phyloP scores from a whole-genome alignment of 1,140 invertebrate genomes.

The Dysdera silvatica region DNA sequence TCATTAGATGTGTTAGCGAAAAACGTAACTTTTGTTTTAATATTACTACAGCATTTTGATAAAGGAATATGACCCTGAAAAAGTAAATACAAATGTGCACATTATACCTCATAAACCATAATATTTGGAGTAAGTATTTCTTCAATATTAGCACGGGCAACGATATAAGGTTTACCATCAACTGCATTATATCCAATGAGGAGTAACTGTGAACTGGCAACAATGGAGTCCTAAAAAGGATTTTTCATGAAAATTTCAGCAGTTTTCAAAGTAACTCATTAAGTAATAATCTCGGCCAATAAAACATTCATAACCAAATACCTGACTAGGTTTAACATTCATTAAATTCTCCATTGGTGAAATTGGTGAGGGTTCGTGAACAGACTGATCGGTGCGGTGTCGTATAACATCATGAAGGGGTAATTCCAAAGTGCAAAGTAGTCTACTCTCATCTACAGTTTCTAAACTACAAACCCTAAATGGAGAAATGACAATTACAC shows the following conservation, averaged over 20 bases:
- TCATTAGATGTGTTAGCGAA: too few relatives aligned
- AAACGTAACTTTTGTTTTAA: too few relatives aligned
- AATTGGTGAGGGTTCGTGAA: constrained; percentile 4
- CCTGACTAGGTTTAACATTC: too few relatives aligned
- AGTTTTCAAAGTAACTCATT: too few relatives aligned
- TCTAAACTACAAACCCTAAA: constrained; percentile 28
- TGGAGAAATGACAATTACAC: background rate
- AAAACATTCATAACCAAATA: too few relatives aligned
- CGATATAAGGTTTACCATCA: constrained; percentile 27
- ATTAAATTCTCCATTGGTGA: background rate
- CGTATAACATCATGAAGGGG: constrained; percentile 25
- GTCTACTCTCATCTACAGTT: constrained; percentile 27
- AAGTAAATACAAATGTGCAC: background rate
- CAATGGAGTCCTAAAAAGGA: constrained; percentile 17
- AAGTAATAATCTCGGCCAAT: too few relatives aligned
- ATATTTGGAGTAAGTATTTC: constrained; percentile 31
- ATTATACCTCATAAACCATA: constrained; percentile 28
- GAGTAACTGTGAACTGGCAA: constrained; percentile 22
- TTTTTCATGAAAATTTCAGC: background rate
- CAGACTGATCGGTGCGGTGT: constrained; percentile 22
- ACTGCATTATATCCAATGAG: constrained; percentile 28
- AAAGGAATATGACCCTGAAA: too few relatives aligned
- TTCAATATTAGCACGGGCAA: constrained; percentile 27
- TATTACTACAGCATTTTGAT: too few relatives aligned
- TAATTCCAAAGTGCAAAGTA: constrained; percentile 25